Base-by-base conservation (phyloP, 2,113 vertebrate genomes). In the Notiomystis cincta region DNA sequence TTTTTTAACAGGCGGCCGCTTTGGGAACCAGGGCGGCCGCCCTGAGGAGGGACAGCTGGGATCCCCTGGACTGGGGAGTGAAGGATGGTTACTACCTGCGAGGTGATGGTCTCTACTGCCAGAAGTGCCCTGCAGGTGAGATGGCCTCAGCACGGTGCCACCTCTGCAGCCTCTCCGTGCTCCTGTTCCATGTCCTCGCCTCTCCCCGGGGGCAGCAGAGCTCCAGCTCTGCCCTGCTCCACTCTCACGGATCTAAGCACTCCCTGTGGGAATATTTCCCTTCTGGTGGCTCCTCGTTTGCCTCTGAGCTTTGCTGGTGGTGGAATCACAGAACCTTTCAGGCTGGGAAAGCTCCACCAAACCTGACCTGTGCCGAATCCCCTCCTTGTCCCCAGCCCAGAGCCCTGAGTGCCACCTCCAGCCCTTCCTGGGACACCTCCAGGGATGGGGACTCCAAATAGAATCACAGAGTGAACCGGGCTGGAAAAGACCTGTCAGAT, bases 131-230 rank as follows among this genome's bases (percentile, higher is more conserved):
- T 0, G 35, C 70, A 1, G 96, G 96, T 97, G 65, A 87, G 95
- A 0, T 4, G 42, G 5, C 13, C 38, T 9, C 33, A 10, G 15
- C 20, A 0, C 23, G 18, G 1, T 5, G 35, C 4, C 48, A 2
- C 5, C 35, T 0, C 3, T 14, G 51, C 56, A 37, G 37, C 66
- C n/a, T 35, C 9, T 2, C 30, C 0, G 4, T 5, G 48, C 31
- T 62, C 30, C 44, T 44, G 21, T 2, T 30, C 11, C 0, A 0
- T 15, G 60, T 42, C 92, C 80, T 25, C 2, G 13, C 64, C 50
- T 6, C 50, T 79, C 10, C 10, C 0, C 5, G 60, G 70, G 75
- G 65, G 9, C 60, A 38, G 70, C 2, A 3, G 60, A 13, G 61
- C 88, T 67, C 56, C 38, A 8, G 66, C 66, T 57, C 30, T 37